Base-by-base conservation (phyloP, 2,797 vertebrate genomes). In the Gorsachius magnificus region DNA sequence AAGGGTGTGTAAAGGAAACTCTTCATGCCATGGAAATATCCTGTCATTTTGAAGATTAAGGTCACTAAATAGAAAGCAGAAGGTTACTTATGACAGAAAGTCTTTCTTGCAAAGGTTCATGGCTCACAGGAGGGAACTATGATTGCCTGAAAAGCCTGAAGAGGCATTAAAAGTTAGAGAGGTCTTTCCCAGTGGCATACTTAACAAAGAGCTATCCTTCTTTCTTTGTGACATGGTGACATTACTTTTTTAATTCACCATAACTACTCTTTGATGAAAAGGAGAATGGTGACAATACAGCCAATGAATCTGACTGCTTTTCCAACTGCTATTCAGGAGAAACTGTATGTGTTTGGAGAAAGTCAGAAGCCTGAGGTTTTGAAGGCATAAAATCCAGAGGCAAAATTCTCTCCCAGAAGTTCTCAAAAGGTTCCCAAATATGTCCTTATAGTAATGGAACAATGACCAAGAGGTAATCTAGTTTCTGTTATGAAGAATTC, bases 1-100 rank as follows among this genome's bases (percentile, higher is more conserved):
- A 74, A 61, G 70, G 36, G 66, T 85, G 26, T 85, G 63, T 91
- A 92, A 95, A 92, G 57, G 79, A 84, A 92, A 93, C 97, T 92
- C 69, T 96, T 91, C 87, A 95, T 76, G 87, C 93, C 60, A 78
- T 90, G 95, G 95, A 97, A 96, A 94, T 97, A 95, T 90, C 83
- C 96, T 97, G 95, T 97, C 94, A 95, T 97, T 97, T 95, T 93
- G 91, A 97, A 97, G 96, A 96, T 96, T 96, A 96, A 97, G 95
- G 96, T 97, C 93, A 97, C 92, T 83, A 94, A 95, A 94, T 87
- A 93, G 95, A 97, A 97, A 95, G 89, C 92, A 96, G 91, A 74
- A 35, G 94, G 95, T 96, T 96, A 90, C 84, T 91, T 92, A 57
- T 33, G 56, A 96, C 93, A 95, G 92, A 95, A 95, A 94, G 88